These are phyloP conservation scores for Poecilobothrus nobilitatus DNA, from an alignment of 2,888 invertebrate species.

Conservation along the genomic window DNA sequence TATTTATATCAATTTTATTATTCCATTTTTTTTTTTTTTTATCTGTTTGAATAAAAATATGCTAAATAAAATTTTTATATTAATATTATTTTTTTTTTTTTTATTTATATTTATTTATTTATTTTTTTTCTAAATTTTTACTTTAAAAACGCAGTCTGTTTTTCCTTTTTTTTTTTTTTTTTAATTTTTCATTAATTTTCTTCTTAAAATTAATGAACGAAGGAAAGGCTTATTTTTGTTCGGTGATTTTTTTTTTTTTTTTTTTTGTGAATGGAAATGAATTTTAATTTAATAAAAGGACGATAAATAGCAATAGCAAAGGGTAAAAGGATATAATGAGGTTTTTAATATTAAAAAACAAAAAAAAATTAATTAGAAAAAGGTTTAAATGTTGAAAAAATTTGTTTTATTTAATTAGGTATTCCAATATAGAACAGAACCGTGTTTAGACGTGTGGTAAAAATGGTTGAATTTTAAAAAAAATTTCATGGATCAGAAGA, in stretches of 20 bases:
- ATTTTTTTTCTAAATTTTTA: neutral
- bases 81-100: too few species aligned
- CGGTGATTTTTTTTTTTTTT: neutral
- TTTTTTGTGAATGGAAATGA: neutral
- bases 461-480: too few species aligned
- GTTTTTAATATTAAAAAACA: too few species aligned
- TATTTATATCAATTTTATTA: neutral
- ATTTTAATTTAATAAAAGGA: neutral
- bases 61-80: neutral
- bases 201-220: neutral
- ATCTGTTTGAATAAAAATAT: neutral
- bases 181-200: constrained; percentile 4
- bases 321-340: too few species aligned
- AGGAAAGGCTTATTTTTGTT: neutral
- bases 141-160: constrained; percentile 6
- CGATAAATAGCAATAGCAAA: too few species aligned
- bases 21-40: too few species aligned
- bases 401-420: too few species aligned
- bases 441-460: too few species aligned
- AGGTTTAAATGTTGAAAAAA: too few species aligned
- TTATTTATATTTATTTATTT: neutral
- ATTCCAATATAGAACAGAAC: too few species aligned
- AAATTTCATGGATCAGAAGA: too few species aligned
- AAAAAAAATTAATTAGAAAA: too few species aligned
- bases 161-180: neutral